Evolutionary conservation across 1,140 invertebrate species (phyloP), one percentile per base, ranked within the genome.

Genomic region (Mycetomoellerius zeteki): DNA sequence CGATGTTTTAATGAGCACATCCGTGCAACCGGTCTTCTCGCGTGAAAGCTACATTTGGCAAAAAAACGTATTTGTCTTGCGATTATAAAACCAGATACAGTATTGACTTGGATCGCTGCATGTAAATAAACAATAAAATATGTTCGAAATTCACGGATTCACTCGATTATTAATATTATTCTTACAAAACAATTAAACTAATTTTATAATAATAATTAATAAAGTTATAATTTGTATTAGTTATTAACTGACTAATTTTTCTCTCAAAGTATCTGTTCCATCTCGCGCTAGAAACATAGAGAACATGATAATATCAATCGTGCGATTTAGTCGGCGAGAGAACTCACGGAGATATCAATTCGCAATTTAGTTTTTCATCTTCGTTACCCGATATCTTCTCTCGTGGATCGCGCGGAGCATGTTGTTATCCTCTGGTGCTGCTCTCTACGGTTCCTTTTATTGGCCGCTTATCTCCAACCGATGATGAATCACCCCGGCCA

Each of bases 391-490:
- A 24, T 81, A 81, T 75, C 87, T 89, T 76, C 64, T 69, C 71
- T 81, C 72, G n/a, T 33, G 52, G 77, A 78, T 89, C 76, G 88
- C 76, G 84, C 64, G 72, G 87, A 78, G 82, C 86, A 85, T 85
- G 85, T 72, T 47, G 52, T 88, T 86, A 84, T 67, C 64, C 86
- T 37, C 14, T 27, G 72, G 72, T 89, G 88, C 85, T 89, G 86
- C 86, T 64, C 75, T 86, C 86, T 77, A 86, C 65, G 76, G 85
- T 86, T 91, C 86, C 86, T 91, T 91, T 91, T 91, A 88, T 91
- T 91, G 90, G 88, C 60, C 88, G 56, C 86, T 91, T 91, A 91
- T 91, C 90, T 91, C 65, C 82, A 75, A 50, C 65, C 87, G 89
- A 87, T 86, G 90, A 88, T 91, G 90, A 91, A 91, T 91, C 90